Evolutionary conservation across 2,113 vertebrate species (phyloP).

Genomic region (Cebus imitator): DNA sequence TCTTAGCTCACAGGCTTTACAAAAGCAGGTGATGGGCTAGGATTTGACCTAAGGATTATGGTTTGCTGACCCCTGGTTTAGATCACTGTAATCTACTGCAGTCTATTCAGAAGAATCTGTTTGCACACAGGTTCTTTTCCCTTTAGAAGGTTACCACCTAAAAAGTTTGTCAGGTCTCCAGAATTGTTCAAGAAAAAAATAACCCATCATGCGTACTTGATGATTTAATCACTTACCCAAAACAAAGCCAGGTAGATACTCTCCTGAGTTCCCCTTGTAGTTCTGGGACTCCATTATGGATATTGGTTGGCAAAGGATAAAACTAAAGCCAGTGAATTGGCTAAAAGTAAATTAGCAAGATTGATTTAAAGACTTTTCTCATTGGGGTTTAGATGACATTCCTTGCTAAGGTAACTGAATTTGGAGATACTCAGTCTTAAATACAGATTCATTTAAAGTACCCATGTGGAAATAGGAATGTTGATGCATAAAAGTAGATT

Average conservation of each 20-base stretch:
- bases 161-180: background rate
- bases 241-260: background rate
- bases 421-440: background rate
- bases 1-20: background rate
- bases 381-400: background rate
- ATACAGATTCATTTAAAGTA: background rate
- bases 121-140: background rate
- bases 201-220: background rate
- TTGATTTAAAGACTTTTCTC: background rate
- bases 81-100: background rate
- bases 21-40: background rate
- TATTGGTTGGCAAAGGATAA: constrained; percentile 12
- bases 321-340: background rate
- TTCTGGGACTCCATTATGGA: background rate
- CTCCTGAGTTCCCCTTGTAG: background rate
- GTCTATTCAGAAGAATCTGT: background rate
- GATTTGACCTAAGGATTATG: background rate
- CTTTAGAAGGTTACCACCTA: background rate
- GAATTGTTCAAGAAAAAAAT: background rate
- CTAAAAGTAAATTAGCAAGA: constrained; percentile 6
- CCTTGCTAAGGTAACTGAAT: background rate
- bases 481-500: background rate
- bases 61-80: background rate
- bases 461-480: background rate
- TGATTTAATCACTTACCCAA: background rate